These are phyloP conservation scores for Fabriciana adippe DNA, from an alignment of 2,888 invertebrate genomes.

Conservation along the genomic window DNA sequence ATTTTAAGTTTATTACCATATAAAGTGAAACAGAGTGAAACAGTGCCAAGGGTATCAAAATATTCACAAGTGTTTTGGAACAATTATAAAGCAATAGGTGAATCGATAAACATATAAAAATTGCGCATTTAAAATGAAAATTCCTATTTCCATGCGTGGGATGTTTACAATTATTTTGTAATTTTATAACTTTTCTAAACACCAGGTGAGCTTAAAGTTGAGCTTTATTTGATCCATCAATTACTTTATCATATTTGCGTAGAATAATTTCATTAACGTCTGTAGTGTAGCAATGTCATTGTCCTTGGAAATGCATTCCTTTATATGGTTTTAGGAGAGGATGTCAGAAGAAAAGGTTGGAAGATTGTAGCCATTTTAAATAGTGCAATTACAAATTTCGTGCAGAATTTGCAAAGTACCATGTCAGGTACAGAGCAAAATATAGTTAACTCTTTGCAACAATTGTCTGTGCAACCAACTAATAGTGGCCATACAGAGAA, in stretches of 20 bases:
- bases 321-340: constrained; percentile 62
- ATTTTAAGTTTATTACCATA: constrained; percentile 38
- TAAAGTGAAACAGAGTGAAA: constrained; percentile 27
- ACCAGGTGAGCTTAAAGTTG: constrained; percentile 31
- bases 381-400: constrained; percentile 43
- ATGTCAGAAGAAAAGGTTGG: constrained; percentile 59
- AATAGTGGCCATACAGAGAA: constrained; percentile 74
- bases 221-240: constrained; percentile 13
- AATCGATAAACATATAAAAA: constrained; percentile 12
- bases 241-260: not conserved
- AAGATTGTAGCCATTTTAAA: constrained; percentile 54
- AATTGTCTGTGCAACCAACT: constrained; percentile 76
- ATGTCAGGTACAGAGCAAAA: constrained; percentile 81
- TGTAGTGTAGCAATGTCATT: constrained; percentile 42
- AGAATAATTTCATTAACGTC: constrained; percentile 22
- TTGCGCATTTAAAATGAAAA: constrained; percentile 23
- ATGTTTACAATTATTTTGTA: constrained; percentile 56
- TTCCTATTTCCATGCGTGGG: constrained; percentile 71
- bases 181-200: constrained; percentile 33
- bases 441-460: constrained; percentile 79
- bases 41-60: constrained; percentile 9
- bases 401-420: constrained; percentile 63
- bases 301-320: constrained; percentile 44
- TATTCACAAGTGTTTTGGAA: not conserved
- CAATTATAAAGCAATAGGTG: not conserved